phyloP scores from a whole-genome alignment of 2,113 vertebrate species.

The Melozone crissalis region DNA sequence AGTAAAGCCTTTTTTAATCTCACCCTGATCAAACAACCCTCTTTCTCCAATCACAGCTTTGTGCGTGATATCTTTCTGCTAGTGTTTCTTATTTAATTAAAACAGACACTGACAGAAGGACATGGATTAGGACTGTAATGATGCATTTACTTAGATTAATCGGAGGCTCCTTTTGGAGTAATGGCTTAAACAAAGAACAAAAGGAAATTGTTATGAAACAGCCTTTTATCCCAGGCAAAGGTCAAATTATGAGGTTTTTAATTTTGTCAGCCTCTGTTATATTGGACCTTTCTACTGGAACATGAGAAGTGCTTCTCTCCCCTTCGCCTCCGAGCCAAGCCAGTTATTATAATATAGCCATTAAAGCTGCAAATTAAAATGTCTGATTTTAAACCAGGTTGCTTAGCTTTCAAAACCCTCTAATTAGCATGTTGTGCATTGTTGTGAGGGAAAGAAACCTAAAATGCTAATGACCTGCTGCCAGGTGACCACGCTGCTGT shows the following conservation, averaged over 20 bases:
- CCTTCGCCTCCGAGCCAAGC: slow-evolving; percentile 64
- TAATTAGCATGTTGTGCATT: slow-evolving; percentile 83
- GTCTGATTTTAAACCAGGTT: slow-evolving; percentile 85
- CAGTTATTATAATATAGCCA: slow-evolving; percentile 80
- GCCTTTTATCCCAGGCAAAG: slow-evolving; percentile 86
- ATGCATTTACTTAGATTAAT: slow-evolving; percentile 94
- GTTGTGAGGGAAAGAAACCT: slow-evolving; percentile 74
- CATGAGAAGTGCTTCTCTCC: slow-evolving; percentile 70
- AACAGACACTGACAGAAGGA: slow-evolving; percentile 93
- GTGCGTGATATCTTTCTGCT: slow-evolving; percentile 83
- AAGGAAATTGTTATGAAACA: slow-evolving; percentile 87
- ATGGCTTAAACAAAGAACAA: slow-evolving; percentile 86
- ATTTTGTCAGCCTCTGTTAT: slow-evolving; percentile 81
- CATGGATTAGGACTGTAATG: slow-evolving; percentile 90
- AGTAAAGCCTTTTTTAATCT: slow-evolving; percentile 90
- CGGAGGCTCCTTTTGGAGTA: slow-evolving; percentile 84
- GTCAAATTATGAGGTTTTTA: slow-evolving; percentile 83
- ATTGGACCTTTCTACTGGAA: slow-evolving; percentile 71
- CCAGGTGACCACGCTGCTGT: slow-evolving; percentile 77
- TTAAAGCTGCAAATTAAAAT: slow-evolving; percentile 82
- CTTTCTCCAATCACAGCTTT: slow-evolving; percentile 82
- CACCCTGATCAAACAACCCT: slow-evolving; percentile 81
- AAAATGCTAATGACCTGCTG: slow-evolving; percentile 81
- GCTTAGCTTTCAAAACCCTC: slow-evolving; percentile 80
- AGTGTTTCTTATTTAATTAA: slow-evolving; percentile 93